phyloP scores from a whole-genome alignment of 2,888 invertebrate genomes.

The Ormyrus rosae region DNA sequence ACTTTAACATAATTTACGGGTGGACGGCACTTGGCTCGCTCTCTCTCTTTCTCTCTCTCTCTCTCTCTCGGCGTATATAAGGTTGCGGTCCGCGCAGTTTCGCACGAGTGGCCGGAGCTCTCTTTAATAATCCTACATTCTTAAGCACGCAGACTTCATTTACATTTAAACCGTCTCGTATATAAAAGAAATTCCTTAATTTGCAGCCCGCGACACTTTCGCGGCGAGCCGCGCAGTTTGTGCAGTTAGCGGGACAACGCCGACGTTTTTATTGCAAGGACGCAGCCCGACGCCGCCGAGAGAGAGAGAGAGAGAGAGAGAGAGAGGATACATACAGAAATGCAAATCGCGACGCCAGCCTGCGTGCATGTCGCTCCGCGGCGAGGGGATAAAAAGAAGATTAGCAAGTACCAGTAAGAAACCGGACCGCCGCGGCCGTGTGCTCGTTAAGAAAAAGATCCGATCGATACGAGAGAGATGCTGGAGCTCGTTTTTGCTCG shows the following conservation, averaged over 20 bases:
- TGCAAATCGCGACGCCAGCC: slow-evolving; percentile 46
- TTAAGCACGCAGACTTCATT: slow-evolving; percentile 68
- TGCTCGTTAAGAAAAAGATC: slow-evolving; percentile 51
- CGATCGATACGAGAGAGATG: slow-evolving; percentile 30
- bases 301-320: no score
- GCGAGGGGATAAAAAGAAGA: slow-evolving; percentile 59
- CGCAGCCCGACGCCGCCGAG: slow-evolving; percentile 2
- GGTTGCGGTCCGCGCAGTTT: slow-evolving; percentile 15
- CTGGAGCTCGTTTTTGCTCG: not conserved
- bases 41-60: no score
- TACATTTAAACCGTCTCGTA: slow-evolving; percentile 68
- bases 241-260: not conserved
- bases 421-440: slow-evolving; percentile 33
- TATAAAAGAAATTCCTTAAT: slow-evolving; percentile 60
- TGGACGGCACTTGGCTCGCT: not conserved
- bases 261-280: slow-evolving; percentile 8
- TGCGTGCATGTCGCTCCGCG: slow-evolving; percentile 58
- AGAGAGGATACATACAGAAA: slow-evolving; percentile 38
- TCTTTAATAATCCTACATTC: slow-evolving; percentile 68
- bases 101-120: slow-evolving; percentile 56
- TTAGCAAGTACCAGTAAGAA: slow-evolving; percentile 53
- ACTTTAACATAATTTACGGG: slow-evolving; percentile 46
- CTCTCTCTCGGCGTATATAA: no score
- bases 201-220: slow-evolving; percentile 55
- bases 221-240: not conserved